These are phyloP conservation scores for Drosophila sechellia DNA, from an alignment of 1,140 invertebrate species.

Conservation along the genomic window DNA sequence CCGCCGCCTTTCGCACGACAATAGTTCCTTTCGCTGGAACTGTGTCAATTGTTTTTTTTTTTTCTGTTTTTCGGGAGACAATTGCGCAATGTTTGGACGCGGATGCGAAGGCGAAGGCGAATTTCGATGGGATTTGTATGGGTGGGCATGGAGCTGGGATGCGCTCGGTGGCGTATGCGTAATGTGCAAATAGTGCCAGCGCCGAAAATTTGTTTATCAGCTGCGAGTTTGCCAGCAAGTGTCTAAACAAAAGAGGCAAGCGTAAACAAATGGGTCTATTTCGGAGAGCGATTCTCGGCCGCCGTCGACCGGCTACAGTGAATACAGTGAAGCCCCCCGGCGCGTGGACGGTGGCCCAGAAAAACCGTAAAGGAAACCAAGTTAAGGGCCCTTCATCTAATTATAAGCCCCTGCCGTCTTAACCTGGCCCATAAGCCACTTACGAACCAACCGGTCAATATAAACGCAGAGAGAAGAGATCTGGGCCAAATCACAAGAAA, in stretches of 20 bases:
- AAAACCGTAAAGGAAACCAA: neutral
- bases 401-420: neutral
- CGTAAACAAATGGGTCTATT: conserved; percentile 41
- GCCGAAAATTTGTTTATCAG: conserved; percentile 42
- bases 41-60: conserved; percentile 5
- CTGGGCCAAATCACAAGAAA: neutral
- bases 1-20: conserved; percentile 1
- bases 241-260: conserved; percentile 45
- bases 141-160: neutral
- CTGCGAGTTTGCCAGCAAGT: conserved; percentile 28
- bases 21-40: conserved; percentile 4
- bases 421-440: conserved; percentile 1
- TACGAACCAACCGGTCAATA: neutral
- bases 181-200: conserved; percentile 47
- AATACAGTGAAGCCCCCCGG: neutral
- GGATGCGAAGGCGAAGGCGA: conserved; percentile 12
- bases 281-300: neutral
- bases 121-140: conserved; percentile 6
- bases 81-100: conserved; percentile 8
- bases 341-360: neutral
- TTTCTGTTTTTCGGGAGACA: neutral
- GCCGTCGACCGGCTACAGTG: neutral
- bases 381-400: conserved; percentile 1
- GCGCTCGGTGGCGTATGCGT: conserved; percentile 41
- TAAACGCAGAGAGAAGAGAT: no score